phyloP scores from a whole-genome alignment of 2,797 vertebrate species.

The Saxicola maurus region DNA sequence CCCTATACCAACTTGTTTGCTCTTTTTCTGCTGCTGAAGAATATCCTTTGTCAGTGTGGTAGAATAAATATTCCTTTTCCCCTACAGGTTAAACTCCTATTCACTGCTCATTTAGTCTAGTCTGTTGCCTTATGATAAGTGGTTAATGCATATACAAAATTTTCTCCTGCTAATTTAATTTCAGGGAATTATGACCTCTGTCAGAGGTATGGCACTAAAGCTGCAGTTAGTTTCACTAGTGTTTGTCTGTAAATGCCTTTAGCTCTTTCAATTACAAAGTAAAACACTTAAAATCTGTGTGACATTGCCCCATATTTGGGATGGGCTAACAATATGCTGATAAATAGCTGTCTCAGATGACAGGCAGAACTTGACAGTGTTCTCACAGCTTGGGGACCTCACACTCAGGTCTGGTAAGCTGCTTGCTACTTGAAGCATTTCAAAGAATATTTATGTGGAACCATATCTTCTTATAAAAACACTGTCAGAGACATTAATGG shows the following conservation, averaged over 20 bases:
- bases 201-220: background rate
- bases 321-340: background rate
- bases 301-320: background rate
- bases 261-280: background rate
- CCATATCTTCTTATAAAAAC: background rate
- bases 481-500: background rate
- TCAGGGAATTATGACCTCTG: background rate
- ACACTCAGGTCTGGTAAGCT: background rate
- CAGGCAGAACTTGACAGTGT: background rate
- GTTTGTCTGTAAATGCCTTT: background rate
- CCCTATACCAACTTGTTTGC: background rate
- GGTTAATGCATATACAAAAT: background rate
- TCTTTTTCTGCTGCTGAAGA: background rate
- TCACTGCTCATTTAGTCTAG: background rate
- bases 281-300: background rate
- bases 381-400: background rate
- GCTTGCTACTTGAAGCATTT: background rate
- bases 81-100: background rate
- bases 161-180: background rate
- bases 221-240: background rate
- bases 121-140: background rate
- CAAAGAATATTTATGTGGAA: background rate
- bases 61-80: conserved; percentile 9
- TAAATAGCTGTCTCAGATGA: background rate
- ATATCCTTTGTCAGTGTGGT: rapidly evolving